Percentiles rank a stretch among this genome's conserved stretches.
phyloP scores from a whole-genome alignment of 2,797 vertebrate genomes.

The Synaphobranchus kaupii region DNA sequence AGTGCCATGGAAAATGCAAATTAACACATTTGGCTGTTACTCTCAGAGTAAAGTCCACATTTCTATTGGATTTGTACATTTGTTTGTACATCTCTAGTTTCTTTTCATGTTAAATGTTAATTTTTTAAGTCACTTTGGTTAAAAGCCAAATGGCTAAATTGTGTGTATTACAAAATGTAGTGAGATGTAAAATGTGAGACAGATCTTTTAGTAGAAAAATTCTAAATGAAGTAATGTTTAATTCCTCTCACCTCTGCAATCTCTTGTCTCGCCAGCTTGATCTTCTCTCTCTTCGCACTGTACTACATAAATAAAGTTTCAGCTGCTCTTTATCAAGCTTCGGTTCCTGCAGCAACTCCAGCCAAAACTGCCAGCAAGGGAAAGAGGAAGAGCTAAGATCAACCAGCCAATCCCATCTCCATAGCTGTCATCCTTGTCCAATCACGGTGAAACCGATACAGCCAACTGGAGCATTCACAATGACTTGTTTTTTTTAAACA shows the following conservation, averaged over 20 bases:
- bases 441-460: slow-evolving; percentile 18
- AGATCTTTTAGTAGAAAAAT: background rate
- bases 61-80: background rate
- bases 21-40: background rate
- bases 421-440: slow-evolving; percentile 24
- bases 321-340: slow-evolving; percentile 86
- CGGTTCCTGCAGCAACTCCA: slow-evolving; percentile 64
- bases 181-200: background rate
- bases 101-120: too few species aligned
- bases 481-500: slow-evolving; percentile 31
- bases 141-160: background rate
- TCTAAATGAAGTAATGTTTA: background rate
- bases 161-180: background rate
- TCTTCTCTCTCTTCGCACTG: slow-evolving; percentile 81
- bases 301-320: slow-evolving; percentile 98
- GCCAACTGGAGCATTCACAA: slow-evolving; percentile 25
- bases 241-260: background rate
- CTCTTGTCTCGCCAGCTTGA: slow-evolving; percentile 63
- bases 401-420: background rate
- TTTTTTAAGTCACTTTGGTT: too few species aligned
- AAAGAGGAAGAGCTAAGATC: slow-evolving; percentile 89
- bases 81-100: too few species aligned
- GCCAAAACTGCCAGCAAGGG: slow-evolving; percentile 84
- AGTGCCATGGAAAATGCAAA: background rate
- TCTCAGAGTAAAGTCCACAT: background rate